Conservation (phyloP, 2,797 vertebrate species). For the Dryobates pubescens region DNA sequence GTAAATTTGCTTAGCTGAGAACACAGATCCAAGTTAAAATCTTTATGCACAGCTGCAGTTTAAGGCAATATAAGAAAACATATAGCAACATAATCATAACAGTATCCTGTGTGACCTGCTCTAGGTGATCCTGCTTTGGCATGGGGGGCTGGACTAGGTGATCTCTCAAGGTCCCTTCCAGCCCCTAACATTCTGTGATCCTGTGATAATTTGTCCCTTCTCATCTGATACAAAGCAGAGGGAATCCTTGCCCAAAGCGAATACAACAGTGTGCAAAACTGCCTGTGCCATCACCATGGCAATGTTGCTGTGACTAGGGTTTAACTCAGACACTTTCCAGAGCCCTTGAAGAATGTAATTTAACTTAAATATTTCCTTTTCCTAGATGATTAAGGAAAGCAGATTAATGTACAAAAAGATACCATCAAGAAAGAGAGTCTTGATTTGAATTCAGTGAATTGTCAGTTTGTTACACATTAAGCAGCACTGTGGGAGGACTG, state of each 20-base stretch:
- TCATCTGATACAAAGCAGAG: not conserved
- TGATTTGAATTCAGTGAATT: constrained; percentile 14
- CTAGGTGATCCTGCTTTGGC: too few species aligned
- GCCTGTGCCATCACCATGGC: not conserved
- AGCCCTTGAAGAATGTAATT: not conserved
- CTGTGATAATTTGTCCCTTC: not conserved
- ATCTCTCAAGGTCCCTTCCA: too few species aligned
- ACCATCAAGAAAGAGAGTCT: not conserved
- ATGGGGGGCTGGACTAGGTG: too few species aligned
- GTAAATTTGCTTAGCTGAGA: not conserved
- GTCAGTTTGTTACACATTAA: not conserved
- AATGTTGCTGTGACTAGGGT: not conserved
- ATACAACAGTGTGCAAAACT: not conserved
- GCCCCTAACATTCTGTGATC: too few species aligned
- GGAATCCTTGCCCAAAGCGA: not conserved
- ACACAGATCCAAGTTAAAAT: not conserved
- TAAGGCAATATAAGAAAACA: not conserved
- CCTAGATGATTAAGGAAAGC: not conserved
- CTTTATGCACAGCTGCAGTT: not conserved
- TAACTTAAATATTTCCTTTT: not conserved
- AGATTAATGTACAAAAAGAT: not conserved
- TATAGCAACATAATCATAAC: not conserved
- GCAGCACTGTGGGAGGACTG: not conserved
- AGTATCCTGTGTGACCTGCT: too few species aligned
- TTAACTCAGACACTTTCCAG: not conserved